phyloP scores from a whole-genome alignment of 2,113 vertebrate species.

The Podarcis muralis region DNA sequence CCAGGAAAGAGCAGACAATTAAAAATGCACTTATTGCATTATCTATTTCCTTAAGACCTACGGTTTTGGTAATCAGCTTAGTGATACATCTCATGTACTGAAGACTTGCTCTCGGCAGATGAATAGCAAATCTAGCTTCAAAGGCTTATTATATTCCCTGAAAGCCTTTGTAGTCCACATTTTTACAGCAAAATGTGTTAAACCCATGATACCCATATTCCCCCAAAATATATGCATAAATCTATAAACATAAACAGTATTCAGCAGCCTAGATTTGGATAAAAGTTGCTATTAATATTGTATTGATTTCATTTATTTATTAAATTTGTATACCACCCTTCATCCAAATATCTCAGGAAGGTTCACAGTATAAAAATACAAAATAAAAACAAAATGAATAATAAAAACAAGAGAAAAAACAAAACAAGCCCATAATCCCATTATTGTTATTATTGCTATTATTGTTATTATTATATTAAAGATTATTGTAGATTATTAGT shows the following conservation, averaged over 20 bases:
- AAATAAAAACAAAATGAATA: too few species aligned
- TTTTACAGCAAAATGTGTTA: conserved; percentile 12
- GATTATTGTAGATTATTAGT: too few species aligned
- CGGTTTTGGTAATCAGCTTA: conserved; percentile 18
- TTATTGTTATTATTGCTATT: too few species aligned
- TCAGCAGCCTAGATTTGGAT: not conserved
- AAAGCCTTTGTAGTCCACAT: not conserved
- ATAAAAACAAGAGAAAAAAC: too few species aligned
- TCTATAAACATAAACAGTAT: not conserved
- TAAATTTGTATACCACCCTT: too few species aligned
- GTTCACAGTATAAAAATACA: too few species aligned
- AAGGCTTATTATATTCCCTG: not conserved
- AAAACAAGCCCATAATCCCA: too few species aligned
- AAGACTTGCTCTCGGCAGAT: not conserved
- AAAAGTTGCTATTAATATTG: too few species aligned
- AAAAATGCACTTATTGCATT: not conserved
- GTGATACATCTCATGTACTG: not conserved
- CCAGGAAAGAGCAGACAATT: not conserved
- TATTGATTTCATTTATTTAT: too few species aligned
- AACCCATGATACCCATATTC: not conserved
- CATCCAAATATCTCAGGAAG: too few species aligned
- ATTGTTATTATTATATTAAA: too few species aligned
- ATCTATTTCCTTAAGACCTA: not conserved
- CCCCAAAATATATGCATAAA: not conserved
- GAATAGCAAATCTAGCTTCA: not conserved